Percentiles rank a stretch among this genome's conserved stretches.
phyloP scores from a whole-genome alignment of 2,888 invertebrate species.

The Pyrrhia umbra region DNA sequence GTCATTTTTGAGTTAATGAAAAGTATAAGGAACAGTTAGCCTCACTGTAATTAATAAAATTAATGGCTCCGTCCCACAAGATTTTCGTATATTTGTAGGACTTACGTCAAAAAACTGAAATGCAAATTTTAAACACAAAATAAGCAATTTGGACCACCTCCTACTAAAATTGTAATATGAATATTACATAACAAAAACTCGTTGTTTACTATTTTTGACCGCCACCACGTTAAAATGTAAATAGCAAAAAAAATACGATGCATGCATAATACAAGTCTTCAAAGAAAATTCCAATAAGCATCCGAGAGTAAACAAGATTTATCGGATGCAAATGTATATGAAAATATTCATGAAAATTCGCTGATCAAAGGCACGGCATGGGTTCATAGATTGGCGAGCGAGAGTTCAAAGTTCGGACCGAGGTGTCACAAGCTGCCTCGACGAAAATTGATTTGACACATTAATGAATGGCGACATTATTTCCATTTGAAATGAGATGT shows the following conservation, averaged over 20 bases:
- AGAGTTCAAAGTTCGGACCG: conserved; percentile 44
- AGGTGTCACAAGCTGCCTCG: conserved; percentile 17
- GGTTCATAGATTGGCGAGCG: conserved; percentile 35
- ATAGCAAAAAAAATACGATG: not conserved
- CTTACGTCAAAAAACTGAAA: too few species aligned
- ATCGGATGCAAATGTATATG: conserved; percentile 69
- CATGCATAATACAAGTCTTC: conserved; percentile 23
- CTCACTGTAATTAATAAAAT: conserved; percentile 7
- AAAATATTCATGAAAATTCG: conserved; percentile 72
- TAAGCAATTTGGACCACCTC: too few species aligned
- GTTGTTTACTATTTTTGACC: not conserved
- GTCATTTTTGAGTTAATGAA: conserved; percentile 8
- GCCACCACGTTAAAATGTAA: not conserved
- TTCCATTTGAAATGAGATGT: conserved; percentile 1
- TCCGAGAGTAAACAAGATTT: conserved; percentile 53
- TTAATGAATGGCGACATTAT: conserved; percentile 31
- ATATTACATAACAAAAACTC: not conserved
- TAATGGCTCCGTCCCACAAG: not conserved
- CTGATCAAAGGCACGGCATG: conserved; percentile 56
- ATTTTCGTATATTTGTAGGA: too few species aligned
- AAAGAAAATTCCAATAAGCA: conserved; percentile 59
- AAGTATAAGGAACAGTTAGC: not conserved
- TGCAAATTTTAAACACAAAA: too few species aligned
- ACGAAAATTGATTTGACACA: conserved; percentile 47
- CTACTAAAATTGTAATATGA: too few species aligned